Conservation (phyloP, 2,113 vertebrate species). For the Saguinus midas region DNA sequence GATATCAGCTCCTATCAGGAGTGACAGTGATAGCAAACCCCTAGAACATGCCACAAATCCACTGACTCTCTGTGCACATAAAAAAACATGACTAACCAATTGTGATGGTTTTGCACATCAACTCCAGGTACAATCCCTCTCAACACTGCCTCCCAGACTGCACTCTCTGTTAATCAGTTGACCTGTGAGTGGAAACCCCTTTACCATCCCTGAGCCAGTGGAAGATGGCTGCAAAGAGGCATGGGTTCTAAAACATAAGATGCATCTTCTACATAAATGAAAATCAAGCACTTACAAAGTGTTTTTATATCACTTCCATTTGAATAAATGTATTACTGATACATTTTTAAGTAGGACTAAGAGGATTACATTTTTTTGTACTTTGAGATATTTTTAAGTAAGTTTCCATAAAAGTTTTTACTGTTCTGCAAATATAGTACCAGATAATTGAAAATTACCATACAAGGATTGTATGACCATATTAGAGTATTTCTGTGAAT, state of each 20-base stretch:
- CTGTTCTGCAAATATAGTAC: not conserved
- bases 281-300: not conserved
- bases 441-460: slow-evolving; percentile 7
- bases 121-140: not conserved
- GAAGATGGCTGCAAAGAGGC: not conserved
- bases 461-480: not conserved
- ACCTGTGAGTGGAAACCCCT: not conserved
- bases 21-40: not conserved
- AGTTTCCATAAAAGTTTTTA: slow-evolving; percentile 18
- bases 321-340: not conserved
- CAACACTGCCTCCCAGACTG: fast-evolving
- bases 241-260: not conserved
- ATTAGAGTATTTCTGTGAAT: slow-evolving; percentile 21
- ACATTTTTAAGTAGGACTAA: not conserved
- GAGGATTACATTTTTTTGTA: not conserved
- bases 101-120: not conserved
- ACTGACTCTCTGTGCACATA: not conserved
- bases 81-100: not conserved
- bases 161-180: not conserved
- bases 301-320: not conserved
- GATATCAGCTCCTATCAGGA: not conserved
- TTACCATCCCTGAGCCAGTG: not conserved
- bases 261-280: not conserved
- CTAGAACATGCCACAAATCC: not conserved
- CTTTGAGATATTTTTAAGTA: not conserved